A percentile compares a stretch with the other conserved stretches of the same genome.
These are phyloP conservation scores for Brachypteracias leptosomus DNA, from an alignment of 2,113 vertebrate genomes.

Conservation along the genomic window DNA sequence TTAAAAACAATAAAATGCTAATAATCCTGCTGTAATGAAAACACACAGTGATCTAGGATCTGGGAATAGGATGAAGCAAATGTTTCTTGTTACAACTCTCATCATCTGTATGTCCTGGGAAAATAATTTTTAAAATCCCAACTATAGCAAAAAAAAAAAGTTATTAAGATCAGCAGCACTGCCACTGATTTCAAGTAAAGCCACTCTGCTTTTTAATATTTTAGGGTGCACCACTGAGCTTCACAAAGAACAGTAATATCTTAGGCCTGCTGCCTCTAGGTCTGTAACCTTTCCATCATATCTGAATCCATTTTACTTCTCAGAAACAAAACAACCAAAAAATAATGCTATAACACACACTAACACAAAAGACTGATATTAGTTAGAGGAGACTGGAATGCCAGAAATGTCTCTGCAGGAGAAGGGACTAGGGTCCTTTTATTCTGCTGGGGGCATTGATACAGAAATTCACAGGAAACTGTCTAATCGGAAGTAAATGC, in stretches of 20 bases:
- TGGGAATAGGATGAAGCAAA: not conserved
- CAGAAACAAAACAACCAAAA: not conserved
- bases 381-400: not conserved
- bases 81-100: not conserved
- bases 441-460: not conserved
- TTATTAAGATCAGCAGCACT: not conserved
- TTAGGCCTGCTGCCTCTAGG: not conserved
- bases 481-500: slow-evolving; percentile 16
- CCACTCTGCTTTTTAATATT: not conserved
- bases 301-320: not conserved
- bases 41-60: not conserved
- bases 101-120: not conserved
- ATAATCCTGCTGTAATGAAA: not conserved
- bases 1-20: not conserved
- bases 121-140: not conserved
- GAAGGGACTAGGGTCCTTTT: not conserved
- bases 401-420: not conserved
- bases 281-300: not conserved
- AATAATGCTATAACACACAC: not conserved
- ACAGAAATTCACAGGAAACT: not conserved
- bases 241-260: not conserved
- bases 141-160: not conserved
- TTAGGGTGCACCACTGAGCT: not conserved
- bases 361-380: not conserved
- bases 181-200: not conserved